Evolutionary conservation across 2,797 vertebrate genomes (phyloP), one percentile per base, ranked within the genome.

Genomic region (Tachyglossus aculeatus): DNA sequence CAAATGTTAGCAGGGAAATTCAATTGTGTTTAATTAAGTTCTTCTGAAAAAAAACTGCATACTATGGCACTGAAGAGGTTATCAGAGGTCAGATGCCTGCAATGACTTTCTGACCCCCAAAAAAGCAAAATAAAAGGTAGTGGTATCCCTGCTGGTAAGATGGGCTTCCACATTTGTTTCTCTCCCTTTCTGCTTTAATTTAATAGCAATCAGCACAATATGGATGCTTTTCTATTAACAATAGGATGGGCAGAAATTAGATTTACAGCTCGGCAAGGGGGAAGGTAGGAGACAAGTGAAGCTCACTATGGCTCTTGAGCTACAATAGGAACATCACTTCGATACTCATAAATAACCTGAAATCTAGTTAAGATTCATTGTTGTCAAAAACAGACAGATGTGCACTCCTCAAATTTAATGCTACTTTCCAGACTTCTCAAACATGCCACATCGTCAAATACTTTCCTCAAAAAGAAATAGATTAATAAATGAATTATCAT

Each of bases 11-110:
- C 93, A 88, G 88, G 95, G 92, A 92, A 94, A 93, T 91, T 94
- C 94, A 95, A 94, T 96, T 95, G 92, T 92, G 92, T 95, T 96
- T 97, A 96, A 97, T 96, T 94, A 96, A 93, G 91, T 96, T 94
- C 94, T 92, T 93, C 92, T 91, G 70, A 73, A 83, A 87, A 87
- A 91, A 91, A 92, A 89, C 87, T 90, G 90, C 89, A 88, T 85
- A 90, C 89, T 90, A 91, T 88, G 86, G 81, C 89, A 75, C 90
- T 84, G 88, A 85, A 86, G 87, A 90, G 92, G 92, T 94, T 94
- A 95, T 94, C 94, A 67, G 86, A 88, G 96, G 95, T 97, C 96
- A 96, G 92, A 91, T 87, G 91, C 86, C 92, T 94, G 91, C 93
- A 95, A 93, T 94, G 95, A 94, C 94, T 96, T 95, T 84, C 82